phyloP scores from a whole-genome alignment of 2,888 invertebrate genomes.

The Fragum whitleyi region DNA sequence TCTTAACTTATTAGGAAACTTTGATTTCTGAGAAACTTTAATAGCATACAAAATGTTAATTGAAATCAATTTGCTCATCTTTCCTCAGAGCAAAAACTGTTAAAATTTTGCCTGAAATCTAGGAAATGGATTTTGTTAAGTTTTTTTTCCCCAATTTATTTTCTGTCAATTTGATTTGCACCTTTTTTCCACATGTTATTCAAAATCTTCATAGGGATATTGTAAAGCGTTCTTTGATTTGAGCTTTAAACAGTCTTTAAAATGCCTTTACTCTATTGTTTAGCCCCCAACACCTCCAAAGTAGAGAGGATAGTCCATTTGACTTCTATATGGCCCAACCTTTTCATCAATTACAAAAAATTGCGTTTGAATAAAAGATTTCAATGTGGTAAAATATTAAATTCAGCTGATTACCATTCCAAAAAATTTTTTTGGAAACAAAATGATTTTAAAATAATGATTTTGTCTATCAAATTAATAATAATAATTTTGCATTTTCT shows the following conservation, averaged over 20 bases:
- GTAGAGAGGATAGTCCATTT: background rate
- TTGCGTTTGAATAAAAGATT: too few species aligned
- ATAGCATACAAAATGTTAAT: background rate
- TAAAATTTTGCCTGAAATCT: background rate
- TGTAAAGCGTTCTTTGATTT: too few species aligned
- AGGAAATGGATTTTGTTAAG: background rate
- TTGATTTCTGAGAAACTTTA: background rate
- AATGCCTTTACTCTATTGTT: background rate
- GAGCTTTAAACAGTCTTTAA: too few species aligned
- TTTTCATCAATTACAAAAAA: background rate
- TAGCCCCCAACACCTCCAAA: background rate
- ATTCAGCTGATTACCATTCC: too few species aligned
- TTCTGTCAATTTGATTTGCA: slow-evolving; percentile 4
- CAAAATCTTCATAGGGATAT: too few species aligned
- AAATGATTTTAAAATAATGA: too few species aligned
- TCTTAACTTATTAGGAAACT: background rate
- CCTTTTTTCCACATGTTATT: background rate
- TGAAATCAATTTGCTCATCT: background rate
- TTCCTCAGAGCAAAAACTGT: background rate
- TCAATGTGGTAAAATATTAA: too few species aligned
- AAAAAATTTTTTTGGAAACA: too few species aligned
- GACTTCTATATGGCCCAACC: too few species aligned
- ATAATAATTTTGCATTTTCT: too few species aligned
- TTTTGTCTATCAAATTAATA: too few species aligned
- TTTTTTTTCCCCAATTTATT: background rate